phyloP scores from a whole-genome alignment of 2,797 vertebrate genomes.

The Acipenser transmontanus region DNA sequence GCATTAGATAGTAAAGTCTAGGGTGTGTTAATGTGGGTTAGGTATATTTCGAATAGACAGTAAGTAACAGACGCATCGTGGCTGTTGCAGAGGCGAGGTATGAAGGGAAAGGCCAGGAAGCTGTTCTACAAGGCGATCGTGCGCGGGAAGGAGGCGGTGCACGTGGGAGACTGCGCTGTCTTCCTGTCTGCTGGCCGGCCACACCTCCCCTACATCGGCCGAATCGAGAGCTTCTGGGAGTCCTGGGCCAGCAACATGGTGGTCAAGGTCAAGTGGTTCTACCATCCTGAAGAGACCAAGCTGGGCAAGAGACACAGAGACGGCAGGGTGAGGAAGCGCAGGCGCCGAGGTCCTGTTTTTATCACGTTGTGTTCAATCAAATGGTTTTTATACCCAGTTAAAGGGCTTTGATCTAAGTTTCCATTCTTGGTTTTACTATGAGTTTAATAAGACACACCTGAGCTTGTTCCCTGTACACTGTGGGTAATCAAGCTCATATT shows the following conservation, averaged over 20 bases:
- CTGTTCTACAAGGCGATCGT: conserved; percentile 96
- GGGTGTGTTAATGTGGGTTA: no score
- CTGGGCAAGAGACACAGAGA: conserved; percentile 86
- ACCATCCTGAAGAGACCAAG: conserved; percentile 95
- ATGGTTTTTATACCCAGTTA: no score
- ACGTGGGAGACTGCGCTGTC: conserved; percentile 88
- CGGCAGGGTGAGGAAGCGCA: conserved; percentile 71
- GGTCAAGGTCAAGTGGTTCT: conserved; percentile 97
- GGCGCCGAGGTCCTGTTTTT: no score
- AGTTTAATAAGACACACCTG: no score
- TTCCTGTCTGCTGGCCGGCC: conserved; percentile 91
- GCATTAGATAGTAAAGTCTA: no score
- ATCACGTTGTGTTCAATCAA: no score
- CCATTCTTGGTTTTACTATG: no score
- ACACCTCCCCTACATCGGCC: conserved; percentile 89
- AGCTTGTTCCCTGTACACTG: no score
- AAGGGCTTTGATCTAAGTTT: no score
- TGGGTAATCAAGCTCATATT: no score
- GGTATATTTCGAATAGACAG: no score
- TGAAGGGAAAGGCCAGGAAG: conserved; percentile 92
- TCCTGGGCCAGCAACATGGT: conserved; percentile 97
- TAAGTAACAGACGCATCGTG: no score
- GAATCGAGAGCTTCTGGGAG: conserved; percentile 97
- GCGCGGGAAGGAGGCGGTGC: conserved; percentile 84
- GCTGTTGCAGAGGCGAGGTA: conserved; percentile 74